Base-by-base conservation (phyloP, 2,113 vertebrate genomes). In the Catharus bicknelli region DNA sequence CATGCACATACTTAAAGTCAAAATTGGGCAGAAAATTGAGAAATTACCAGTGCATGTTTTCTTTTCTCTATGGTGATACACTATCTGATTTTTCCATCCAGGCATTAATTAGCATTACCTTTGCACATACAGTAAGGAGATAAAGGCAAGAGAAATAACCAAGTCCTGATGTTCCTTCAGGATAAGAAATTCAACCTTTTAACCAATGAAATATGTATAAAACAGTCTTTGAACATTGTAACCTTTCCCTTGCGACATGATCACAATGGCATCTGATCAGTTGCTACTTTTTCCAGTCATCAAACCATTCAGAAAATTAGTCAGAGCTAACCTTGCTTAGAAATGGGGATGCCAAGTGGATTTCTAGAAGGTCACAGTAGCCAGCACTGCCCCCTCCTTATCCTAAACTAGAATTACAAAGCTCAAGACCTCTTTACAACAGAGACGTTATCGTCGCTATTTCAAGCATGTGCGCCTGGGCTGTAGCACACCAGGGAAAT, bases 121-220 rank as follows among this genome's bases (percentile, higher is more conserved):
- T 96, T 95, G 64, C 83, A 82, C 61, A 68, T 88, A 81, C 80
- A 94, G 73, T 81, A 90, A 92, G 88, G 64, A 94, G 95, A 95
- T 94, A 95, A 86, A 88, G 73, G 53, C 53, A 64, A 72, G 73
- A 90, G 90, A 93, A 95, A 94, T 88, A 88, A 74, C 59, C 38
- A 87, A 72, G 79, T 92, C 73, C 85, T 10, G 92, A 95, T 95
- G 80, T 95, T 96, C 90, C 92, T 96, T 95, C 80, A 92, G 95
- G 96, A 95, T 96, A 96, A 96, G 92, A 95, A 92, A 95, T 90
- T 67, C 88, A 95, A 94, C 88, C 95, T 94, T 95, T 94, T 78
- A 92, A 88, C 86, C 92, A 94, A 95, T 96, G 80, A 96, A 96
- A 96, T 90, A 96, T 96, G 83, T 57, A 96, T 96, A 92, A 85